Evolutionary conservation across 2,113 vertebrate species (phyloP).

Genomic region (Gasterosteus nipponicus): DNA sequence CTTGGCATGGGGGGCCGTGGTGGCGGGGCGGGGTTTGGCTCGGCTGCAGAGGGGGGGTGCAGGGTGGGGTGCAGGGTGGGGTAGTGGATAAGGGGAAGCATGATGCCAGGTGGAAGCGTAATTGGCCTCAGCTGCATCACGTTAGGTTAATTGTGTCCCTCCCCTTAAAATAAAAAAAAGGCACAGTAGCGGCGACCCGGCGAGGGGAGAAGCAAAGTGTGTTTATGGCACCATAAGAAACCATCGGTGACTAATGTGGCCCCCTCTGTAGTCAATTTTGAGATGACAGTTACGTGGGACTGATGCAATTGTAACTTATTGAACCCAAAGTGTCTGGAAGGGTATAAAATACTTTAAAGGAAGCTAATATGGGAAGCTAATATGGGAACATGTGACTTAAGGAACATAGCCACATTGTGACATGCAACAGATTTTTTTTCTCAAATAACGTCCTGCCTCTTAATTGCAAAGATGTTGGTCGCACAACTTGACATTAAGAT

Average conservation of each 20-base stretch:
- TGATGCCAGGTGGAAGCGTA: too few species aligned
- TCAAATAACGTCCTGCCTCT: background rate
- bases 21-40: too few species aligned
- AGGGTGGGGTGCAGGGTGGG: too few species aligned
- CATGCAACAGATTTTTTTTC: background rate
- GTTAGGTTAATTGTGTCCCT: too few species aligned
- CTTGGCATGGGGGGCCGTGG: slow-evolving; percentile 33
- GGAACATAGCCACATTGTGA: background rate
- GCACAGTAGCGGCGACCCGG: too few species aligned
- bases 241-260: slow-evolving; percentile 24
- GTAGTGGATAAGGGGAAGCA: too few species aligned
- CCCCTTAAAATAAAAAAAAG: too few species aligned
- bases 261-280: slow-evolving; percentile 36
- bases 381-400: slow-evolving; percentile 33
- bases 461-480: background rate
- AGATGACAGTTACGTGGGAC: slow-evolving; percentile 64
- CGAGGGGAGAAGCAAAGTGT: too few species aligned
- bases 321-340: slow-evolving; percentile 10
- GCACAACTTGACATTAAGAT: background rate
- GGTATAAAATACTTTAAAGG: background rate
- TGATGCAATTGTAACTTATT: slow-evolving; percentile 32
- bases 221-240: too few species aligned
- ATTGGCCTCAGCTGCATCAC: too few species aligned
- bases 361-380: slow-evolving; percentile 31
- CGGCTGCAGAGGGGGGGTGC: too few species aligned